A percentile compares a stretch with the other conserved stretches of the same genome.
phyloP scores from a whole-genome alignment of 2,797 vertebrate species.

The Characodon lateralis region DNA sequence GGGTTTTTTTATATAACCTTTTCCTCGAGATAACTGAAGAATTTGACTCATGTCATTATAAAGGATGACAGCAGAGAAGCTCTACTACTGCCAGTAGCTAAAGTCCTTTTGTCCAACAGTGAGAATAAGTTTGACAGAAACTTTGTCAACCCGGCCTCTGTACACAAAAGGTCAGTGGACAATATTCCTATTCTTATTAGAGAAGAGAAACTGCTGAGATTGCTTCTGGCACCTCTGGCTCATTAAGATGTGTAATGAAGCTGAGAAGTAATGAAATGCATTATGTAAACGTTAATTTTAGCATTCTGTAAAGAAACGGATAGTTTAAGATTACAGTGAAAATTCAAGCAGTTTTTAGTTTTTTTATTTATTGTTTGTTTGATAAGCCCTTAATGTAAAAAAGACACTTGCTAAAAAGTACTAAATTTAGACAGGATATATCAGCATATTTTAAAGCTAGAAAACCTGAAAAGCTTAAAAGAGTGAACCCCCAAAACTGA shows the following conservation, averaged over 20 bases:
- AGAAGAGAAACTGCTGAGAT: slow-evolving; percentile 21
- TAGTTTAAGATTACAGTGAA: background rate
- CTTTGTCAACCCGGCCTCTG: slow-evolving; percentile 27
- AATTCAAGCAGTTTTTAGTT: background rate
- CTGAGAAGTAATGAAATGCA: background rate
- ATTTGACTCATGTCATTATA: background rate
- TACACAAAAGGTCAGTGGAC: slow-evolving; percentile 47
- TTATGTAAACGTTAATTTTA: slow-evolving; percentile 11
- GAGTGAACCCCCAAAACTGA: background rate
- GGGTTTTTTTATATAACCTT: background rate
- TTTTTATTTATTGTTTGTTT: no score
- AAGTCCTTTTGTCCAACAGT: slow-evolving; percentile 18
- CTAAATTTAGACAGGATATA: background rate
- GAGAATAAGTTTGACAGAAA: slow-evolving; percentile 23
- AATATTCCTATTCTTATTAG: slow-evolving; percentile 38
- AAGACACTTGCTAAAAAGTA: no score
- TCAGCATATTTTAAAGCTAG: background rate
- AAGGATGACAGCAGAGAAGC: background rate
- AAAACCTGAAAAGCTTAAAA: background rate
- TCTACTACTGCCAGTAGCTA: slow-evolving; percentile 16
- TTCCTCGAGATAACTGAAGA: background rate
- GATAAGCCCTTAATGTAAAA: no score
- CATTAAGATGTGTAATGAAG: slow-evolving; percentile 10
- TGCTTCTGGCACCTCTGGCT: slow-evolving; percentile 4
- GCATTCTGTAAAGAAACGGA: background rate